phyloP scores from a whole-genome alignment of 2,113 vertebrate species.

The Vicugna pacos region DNA sequence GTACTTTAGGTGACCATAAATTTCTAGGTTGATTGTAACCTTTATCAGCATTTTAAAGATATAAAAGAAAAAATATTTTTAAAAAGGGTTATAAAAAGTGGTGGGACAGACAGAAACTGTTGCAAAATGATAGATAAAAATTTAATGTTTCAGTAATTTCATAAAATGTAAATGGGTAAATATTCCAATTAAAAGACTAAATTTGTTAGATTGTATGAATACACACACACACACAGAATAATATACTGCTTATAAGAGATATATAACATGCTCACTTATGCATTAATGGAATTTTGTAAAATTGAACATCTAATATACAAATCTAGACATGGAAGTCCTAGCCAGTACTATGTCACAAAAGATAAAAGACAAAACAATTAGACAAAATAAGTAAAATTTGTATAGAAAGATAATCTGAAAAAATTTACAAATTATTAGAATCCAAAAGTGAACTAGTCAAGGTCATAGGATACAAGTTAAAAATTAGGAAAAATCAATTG shows the following conservation, averaged over 20 bases:
- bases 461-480: neutral
- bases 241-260: neutral
- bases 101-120: neutral
- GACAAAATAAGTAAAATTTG: neutral
- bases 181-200: neutral
- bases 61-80: neutral
- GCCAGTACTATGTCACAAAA: neutral
- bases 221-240: neutral
- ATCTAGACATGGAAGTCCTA: neutral
- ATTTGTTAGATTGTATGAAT: neutral
- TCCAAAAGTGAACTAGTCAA: neutral
- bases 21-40: neutral
- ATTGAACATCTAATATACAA: neutral
- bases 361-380: neutral
- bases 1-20: neutral
- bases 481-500: neutral
- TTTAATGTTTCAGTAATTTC: neutral
- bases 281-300: neutral
- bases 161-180: neutral
- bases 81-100: neutral
- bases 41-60: neutral
- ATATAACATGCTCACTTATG: neutral
- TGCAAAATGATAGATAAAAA: neutral
- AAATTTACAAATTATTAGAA: neutral
- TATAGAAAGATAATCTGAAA: neutral